These are phyloP conservation scores for Girardinichthys multiradiatus DNA, from an alignment of 2,113 vertebrate genomes.

Conservation along the genomic window DNA sequence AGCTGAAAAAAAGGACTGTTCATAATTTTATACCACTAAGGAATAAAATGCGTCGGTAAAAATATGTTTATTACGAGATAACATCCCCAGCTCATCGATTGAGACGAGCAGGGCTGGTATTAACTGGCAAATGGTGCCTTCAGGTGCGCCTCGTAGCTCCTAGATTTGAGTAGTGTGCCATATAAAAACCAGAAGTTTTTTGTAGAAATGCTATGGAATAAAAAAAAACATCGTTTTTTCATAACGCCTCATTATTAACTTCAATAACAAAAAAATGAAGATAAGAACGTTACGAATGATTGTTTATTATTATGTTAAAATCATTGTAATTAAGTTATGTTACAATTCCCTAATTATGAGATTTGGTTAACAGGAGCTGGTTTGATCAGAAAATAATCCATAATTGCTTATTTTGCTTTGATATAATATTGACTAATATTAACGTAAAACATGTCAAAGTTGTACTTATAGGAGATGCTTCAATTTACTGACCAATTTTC, in stretches of 20 bases:
- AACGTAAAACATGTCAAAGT: background rate
- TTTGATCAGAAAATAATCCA: background rate
- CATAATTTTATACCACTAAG: background rate
- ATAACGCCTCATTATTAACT: too few relatives aligned
- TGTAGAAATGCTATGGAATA: background rate
- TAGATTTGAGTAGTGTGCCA: background rate
- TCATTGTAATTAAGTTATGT: too few relatives aligned
- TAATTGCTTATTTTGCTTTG: background rate
- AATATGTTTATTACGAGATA: background rate
- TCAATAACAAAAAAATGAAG: too few relatives aligned
- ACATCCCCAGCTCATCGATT: background rate
- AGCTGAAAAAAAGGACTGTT: background rate
- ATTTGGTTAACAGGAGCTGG: too few relatives aligned
- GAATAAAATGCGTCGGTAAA: background rate
- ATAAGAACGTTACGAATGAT: too few relatives aligned
- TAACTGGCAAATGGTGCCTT: constrained; percentile 57
- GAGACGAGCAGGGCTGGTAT: background rate
- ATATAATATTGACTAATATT: background rate
- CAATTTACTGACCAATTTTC: too few relatives aligned
- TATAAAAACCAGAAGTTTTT: background rate
- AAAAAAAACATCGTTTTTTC: background rate
- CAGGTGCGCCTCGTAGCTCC: constrained; percentile 39
- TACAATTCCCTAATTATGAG: too few relatives aligned
- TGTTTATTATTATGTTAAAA: too few relatives aligned
- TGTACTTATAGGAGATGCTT: background rate